These are phyloP conservation scores for Peromyscus eremicus DNA, from an alignment of 2,797 vertebrate genomes.

Conservation along the genomic window DNA sequence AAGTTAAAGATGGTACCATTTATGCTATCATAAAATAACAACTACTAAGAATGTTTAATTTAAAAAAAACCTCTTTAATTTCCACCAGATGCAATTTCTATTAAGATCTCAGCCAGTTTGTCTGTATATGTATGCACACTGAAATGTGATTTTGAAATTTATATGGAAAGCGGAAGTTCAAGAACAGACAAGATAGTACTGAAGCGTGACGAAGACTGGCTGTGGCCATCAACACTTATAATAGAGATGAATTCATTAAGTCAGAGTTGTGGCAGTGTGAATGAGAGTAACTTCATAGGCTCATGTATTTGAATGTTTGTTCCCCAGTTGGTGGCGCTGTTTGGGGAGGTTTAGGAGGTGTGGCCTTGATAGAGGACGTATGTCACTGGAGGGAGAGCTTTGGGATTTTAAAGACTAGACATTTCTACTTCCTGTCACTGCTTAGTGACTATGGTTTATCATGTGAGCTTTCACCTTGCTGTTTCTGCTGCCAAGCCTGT, in stretches of 20 bases:
- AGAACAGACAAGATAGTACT: background rate
- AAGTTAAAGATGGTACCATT: background rate
- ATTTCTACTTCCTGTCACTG: too few species aligned
- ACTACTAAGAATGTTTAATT: constrained; percentile 10
- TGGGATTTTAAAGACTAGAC: too few species aligned
- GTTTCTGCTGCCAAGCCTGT: too few species aligned
- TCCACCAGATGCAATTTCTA: background rate
- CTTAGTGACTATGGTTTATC: too few species aligned
- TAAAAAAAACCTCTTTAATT: constrained; percentile 33
- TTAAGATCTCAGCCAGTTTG: background rate
- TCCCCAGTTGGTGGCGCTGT: too few species aligned
- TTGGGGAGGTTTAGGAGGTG: too few species aligned
- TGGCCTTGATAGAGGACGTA: too few species aligned
- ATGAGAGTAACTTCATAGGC: background rate
- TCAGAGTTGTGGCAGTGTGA: background rate
- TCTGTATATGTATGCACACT: background rate
- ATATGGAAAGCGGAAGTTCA: background rate
- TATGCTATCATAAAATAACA: constrained; percentile 20
- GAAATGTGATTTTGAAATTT: constrained; percentile 25
- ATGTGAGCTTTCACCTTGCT: too few species aligned
- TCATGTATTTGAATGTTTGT: background rate
- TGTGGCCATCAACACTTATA: background rate
- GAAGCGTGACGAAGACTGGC: background rate
- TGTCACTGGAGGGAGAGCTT: too few species aligned
- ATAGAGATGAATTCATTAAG: background rate